These are phyloP conservation scores for Cistogaster globosa DNA, from an alignment of 2,888 invertebrate species.

Conservation along the genomic window DNA sequence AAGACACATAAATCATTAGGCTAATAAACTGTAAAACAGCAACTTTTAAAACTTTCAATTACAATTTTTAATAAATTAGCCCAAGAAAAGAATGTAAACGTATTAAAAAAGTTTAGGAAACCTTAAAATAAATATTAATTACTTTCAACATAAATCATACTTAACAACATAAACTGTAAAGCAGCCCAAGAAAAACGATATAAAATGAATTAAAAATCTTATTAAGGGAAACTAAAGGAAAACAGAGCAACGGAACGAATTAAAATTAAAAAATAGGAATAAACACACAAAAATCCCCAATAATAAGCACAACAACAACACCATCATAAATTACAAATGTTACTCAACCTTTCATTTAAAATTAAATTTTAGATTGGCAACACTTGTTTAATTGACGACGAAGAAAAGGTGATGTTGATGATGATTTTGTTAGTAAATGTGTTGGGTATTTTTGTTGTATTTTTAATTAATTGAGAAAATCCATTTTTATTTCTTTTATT, in stretches of 20 bases:
- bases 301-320: background rate
- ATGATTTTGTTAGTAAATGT: background rate
- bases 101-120: conserved; percentile 12
- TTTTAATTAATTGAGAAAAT: conserved; percentile 53
- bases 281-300: no score
- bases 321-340: conserved; percentile 37
- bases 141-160: conserved; percentile 57
- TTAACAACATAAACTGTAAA: conserved; percentile 31
- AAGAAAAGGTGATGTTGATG: background rate
- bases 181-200: conserved; percentile 8
- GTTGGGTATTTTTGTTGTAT: background rate
- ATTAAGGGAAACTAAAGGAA: background rate
- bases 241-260: background rate
- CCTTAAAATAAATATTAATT: conserved; percentile 60
- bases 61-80: conserved; percentile 12
- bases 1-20: background rate
- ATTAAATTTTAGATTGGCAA: conserved; percentile 36
- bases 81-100: background rate
- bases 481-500: background rate
- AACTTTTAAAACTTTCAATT: background rate
- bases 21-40: conserved; percentile 38
- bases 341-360: background rate
- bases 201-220: conserved; percentile 34
- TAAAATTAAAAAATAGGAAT: conserved; percentile 24
- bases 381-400: conserved; percentile 2